Evolutionary conservation across 2,888 invertebrate genomes (phyloP).

Genomic region (Scaptomyza tumidula): DNA sequence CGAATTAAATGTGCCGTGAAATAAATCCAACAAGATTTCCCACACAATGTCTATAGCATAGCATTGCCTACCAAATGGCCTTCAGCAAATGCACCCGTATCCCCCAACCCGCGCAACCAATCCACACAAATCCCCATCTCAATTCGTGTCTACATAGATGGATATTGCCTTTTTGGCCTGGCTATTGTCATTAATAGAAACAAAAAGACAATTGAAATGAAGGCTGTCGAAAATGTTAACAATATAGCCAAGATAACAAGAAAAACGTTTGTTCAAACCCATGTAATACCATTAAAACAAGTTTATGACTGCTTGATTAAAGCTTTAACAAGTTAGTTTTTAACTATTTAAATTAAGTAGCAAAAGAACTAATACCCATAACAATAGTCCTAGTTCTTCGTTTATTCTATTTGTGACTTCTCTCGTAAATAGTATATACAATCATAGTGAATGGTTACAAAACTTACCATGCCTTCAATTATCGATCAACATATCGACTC

Average conservation of each 20-base stretch:
- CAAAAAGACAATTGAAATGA: slow-evolving; percentile 36
- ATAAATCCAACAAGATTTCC: slow-evolving; percentile 65
- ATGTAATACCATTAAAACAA: background rate
- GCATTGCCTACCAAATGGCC: slow-evolving; percentile 29
- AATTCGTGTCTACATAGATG: background rate
- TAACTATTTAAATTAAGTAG: background rate
- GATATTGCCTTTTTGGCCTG: slow-evolving; percentile 1
- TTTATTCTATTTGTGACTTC: too few species aligned
- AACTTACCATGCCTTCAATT: too few species aligned
- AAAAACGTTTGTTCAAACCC: background rate
- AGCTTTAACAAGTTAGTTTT: background rate
- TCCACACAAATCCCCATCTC: slow-evolving; percentile 5
- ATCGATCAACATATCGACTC: too few species aligned
- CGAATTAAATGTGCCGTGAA: slow-evolving; percentile 78
- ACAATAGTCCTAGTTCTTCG: too few species aligned
- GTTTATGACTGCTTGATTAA: background rate
- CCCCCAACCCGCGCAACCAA: background rate
- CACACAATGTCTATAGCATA: slow-evolving; percentile 13
- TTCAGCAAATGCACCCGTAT: slow-evolving; percentile 32
- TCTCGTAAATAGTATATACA: too few species aligned
- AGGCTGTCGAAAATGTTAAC: slow-evolving; percentile 18
- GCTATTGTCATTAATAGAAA: slow-evolving; percentile 10
- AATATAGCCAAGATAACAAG: slow-evolving; percentile 15
- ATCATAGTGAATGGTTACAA: too few species aligned
- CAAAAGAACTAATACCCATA: too few species aligned